Evolutionary conservation across 2,113 vertebrate species (phyloP), one percentile per base, ranked within the genome.

Genomic region (Pogona vitticeps): DNA sequence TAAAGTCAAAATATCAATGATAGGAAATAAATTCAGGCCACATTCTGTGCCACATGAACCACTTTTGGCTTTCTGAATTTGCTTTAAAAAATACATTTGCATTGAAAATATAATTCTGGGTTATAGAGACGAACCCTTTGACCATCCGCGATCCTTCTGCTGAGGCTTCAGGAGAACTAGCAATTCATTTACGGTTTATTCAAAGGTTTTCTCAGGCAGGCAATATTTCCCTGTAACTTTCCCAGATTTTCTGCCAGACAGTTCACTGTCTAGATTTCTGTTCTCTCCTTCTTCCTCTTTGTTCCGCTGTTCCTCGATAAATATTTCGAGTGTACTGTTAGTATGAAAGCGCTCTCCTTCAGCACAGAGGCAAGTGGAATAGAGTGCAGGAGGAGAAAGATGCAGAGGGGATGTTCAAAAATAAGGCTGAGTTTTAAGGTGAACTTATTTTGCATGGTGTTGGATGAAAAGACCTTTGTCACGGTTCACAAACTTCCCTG

Each of bases 251-350:
- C 40, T 67, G 14, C 20, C n/a, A 17, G 7, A 78, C 31, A 38
- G 40, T 61, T 75, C 33, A 36, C 36, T 86, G 13, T 40, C 52
- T 77, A 9, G 72, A 33, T 83, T 79, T 80, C 5, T 72, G 82
- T 90, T 88, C 17, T 31, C 31, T 59, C 83, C 86, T 76, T 80
- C 31, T 59, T 85, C 86, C 71, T 80, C 8, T 76, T 72, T 91
- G 58, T 81, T 84, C 56, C 42, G 67, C 83, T 21, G 38, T 85
- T 75, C 88, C 40, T 83, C 87, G 85, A 77, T 63, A 65, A n/a
- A 80, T 86, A 79, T 40, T 87, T 12, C 84, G 83, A 61, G 80
- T 90, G 87, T 85, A 63, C 56, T 72, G 6, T 83, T 91, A 86
- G 58, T 33, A 15, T 83, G 56, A 77, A 85, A 86, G 76, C 79